Base-by-base conservation (phyloP, 2,113 vertebrate genomes). In the Nothobranchius furzeri region DNA sequence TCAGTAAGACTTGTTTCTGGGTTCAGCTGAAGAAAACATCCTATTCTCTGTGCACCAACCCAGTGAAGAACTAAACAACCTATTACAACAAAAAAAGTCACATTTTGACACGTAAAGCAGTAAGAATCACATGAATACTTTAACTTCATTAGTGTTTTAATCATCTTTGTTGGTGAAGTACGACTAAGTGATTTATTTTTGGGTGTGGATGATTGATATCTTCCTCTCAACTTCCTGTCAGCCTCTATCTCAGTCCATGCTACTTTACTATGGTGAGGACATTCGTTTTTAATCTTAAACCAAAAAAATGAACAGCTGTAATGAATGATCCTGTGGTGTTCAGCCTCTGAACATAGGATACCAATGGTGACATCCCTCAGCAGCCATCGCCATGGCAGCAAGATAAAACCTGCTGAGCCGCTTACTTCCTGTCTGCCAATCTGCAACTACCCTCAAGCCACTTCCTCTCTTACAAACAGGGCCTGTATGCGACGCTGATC, bases 361-460 rank as follows among this genome's bases (percentile, higher is more conserved):
- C 75, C 71, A 68, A 81, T 72, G 65, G 69, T 30, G 56, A 50
- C 71, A 76, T 77, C 75, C 64, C 69, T 83, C 53, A 64, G 61
- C 78, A 79, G 83, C 78, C 58, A 79, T 90, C 17, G 76, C 81
- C 80, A 88, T 84, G 83, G 78, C 70, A 90, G 88, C 83, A 80
- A 73, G 57, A 75, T 74, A 67, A 82, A 79, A 87, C 81, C 79
- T 67, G 85, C 75, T 71, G 83, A 77, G 82, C 30, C 75, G 84
- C 87, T 83, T 88, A 91, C 86, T 92, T 93, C 91, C 91, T 91
- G 89, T 91, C 88, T 92, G 84, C 77, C 86, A 85, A 72, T 87
- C 36, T 81, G 84, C 77, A 81, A 78, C 82, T 85, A 79, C 85
- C 85, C 87, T 86, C 85, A 87, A 93, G 83, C 92, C 92, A 93